phyloP scores from a whole-genome alignment of 2,113 vertebrate genomes.

The Urocolius indicus region DNA sequence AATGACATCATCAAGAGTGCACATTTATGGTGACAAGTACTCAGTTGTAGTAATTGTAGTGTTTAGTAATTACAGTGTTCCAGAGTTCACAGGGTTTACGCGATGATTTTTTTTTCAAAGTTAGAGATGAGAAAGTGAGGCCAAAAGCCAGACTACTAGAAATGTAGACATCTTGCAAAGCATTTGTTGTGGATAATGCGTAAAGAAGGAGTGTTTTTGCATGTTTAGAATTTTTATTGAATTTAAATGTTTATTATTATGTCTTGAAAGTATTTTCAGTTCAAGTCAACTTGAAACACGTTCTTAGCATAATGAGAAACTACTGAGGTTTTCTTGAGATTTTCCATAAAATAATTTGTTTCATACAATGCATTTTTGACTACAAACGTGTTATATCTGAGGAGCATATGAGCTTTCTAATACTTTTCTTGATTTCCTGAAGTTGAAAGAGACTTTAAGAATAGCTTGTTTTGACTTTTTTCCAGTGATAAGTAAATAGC shows the following conservation, averaged over 20 bases:
- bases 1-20: background rate
- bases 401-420: background rate
- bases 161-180: rapidly evolving
- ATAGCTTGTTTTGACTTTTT: background rate
- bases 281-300: background rate
- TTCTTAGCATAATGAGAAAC: background rate
- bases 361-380: background rate
- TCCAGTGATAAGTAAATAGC: background rate
- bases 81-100: background rate
- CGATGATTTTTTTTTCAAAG: background rate
- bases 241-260: background rate
- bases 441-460: background rate
- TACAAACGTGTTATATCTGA: background rate
- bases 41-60: background rate
- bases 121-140: background rate
- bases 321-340: background rate
- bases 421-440: background rate
- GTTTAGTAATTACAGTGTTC: rapidly evolving
- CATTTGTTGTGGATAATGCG: background rate
- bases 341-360: background rate
- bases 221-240: background rate
- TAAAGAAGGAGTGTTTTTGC: background rate
- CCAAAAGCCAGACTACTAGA: background rate
- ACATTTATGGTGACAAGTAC: background rate
- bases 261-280: background rate